These are phyloP conservation scores for Psilopsiagon aymara DNA, from an alignment of 2,113 vertebrate genomes.

Conservation along the genomic window DNA sequence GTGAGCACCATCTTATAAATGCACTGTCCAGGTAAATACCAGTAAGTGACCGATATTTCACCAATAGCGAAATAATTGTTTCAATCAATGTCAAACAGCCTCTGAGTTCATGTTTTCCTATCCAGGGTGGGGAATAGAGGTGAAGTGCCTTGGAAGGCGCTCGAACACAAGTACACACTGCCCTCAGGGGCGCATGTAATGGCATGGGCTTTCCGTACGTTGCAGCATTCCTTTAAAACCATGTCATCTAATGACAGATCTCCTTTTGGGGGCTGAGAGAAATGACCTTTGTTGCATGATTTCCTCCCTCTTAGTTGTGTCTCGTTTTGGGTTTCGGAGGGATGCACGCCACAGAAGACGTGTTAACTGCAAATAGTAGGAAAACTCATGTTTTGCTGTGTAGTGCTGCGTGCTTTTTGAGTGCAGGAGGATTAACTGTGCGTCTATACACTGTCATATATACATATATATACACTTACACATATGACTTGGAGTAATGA, in stretches of 20 bases:
- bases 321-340: neutral
- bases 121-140: neutral
- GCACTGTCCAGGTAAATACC: neutral
- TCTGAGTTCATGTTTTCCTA: neutral
- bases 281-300: neutral
- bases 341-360: rapidly evolving
- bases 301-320: neutral
- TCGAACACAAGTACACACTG: conserved; percentile 12
- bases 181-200: neutral
- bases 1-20: neutral
- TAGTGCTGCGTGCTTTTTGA: neutral
- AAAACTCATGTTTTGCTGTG: neutral
- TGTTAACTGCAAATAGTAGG: neutral
- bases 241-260: conserved; percentile 46
- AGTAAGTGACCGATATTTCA: neutral
- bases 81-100: neutral
- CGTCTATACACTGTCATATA: neutral
- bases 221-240: conserved; percentile 35
- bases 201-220: conserved; percentile 25
- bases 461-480: too few species aligned
- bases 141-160: neutral
- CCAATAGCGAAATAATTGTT: neutral
- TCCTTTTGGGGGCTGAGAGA: neutral
- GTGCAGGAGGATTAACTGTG: neutral
- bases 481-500: neutral